A percentile compares a stretch with the other conserved stretches of the same genome.
phyloP scores from a whole-genome alignment of 2,888 invertebrate genomes.

The Ctena decussata region DNA sequence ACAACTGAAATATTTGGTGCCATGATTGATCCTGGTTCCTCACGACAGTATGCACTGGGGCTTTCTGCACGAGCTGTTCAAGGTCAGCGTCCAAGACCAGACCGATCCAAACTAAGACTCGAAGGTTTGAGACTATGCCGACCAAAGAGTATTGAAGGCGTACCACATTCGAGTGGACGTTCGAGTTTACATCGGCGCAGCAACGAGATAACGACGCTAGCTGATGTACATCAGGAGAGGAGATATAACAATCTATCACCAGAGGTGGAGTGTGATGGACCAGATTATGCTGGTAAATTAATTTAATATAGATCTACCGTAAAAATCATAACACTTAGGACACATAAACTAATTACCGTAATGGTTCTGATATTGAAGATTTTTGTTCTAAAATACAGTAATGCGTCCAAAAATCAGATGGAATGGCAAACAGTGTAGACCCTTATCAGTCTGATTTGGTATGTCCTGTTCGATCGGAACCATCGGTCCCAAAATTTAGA shows the following conservation, averaged over 20 bases:
- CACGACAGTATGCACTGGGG: background rate
- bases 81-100: background rate
- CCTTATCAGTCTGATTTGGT: too few relatives aligned
- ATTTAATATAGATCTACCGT: too few relatives aligned
- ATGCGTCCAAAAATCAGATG: too few relatives aligned
- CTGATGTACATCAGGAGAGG: background rate
- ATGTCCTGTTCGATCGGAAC: too few relatives aligned
- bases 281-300: slow-evolving; percentile 14
- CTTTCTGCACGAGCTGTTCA: background rate
- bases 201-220: background rate
- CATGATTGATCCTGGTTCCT: slow-evolving; percentile 39
- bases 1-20: slow-evolving; percentile 58
- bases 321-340: too few relatives aligned
- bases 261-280: background rate
- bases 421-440: too few relatives aligned
- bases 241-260: background rate
- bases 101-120: slow-evolving; percentile 45
- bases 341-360: too few relatives aligned
- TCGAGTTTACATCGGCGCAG: background rate
- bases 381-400: too few relatives aligned
- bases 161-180: background rate
- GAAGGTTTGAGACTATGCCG: slow-evolving; percentile 42
- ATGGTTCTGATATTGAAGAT: too few relatives aligned
- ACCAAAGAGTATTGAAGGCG: slow-evolving; percentile 37
- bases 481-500: too few relatives aligned